phyloP scores from a whole-genome alignment of 2,888 invertebrate genomes.

The Clusia tigrina region DNA sequence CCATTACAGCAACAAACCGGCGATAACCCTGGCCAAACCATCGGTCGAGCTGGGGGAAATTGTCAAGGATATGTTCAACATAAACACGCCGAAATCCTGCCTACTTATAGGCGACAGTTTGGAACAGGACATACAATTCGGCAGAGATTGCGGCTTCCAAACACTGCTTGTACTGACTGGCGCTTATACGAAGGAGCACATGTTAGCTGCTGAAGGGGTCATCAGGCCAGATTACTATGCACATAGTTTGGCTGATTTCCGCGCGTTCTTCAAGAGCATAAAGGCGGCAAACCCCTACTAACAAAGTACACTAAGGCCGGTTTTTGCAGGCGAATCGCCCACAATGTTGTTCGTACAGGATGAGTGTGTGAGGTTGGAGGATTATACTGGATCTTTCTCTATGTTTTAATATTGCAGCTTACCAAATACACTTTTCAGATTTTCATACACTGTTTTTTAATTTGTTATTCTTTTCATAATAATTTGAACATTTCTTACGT shows the following conservation, averaged over 20 bases:
- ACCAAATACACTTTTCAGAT: too few relatives aligned
- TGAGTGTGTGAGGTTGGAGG: too few relatives aligned
- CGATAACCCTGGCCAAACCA: slow-evolving; percentile 65
- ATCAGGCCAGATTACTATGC: slow-evolving; percentile 55
- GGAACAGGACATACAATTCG: slow-evolving; percentile 80
- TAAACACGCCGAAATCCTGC: slow-evolving; percentile 72
- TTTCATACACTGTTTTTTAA: too few relatives aligned
- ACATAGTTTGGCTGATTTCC: slow-evolving; percentile 53
- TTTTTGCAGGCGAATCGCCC: too few relatives aligned
- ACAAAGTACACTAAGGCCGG: too few relatives aligned
- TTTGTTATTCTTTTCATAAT: too few relatives aligned
- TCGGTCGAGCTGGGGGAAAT: slow-evolving; percentile 57
- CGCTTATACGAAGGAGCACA: slow-evolving; percentile 47
- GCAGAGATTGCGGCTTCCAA: slow-evolving; percentile 73
- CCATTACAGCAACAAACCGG: slow-evolving; percentile 54
- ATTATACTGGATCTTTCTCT: too few relatives aligned
- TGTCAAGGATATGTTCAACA: slow-evolving; percentile 54
- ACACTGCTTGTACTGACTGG: slow-evolving; percentile 76
- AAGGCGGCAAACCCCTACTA: too few relatives aligned
- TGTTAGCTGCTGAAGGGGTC: slow-evolving; percentile 44
- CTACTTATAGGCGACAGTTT: slow-evolving; percentile 87
- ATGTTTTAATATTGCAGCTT: too few relatives aligned
- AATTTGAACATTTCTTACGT: too few relatives aligned
- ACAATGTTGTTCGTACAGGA: too few relatives aligned
- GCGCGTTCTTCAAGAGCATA: slow-evolving; percentile 42